Evolutionary conservation across 2,113 vertebrate species (phyloP).

Genomic region (Nesoenas mayeri): DNA sequence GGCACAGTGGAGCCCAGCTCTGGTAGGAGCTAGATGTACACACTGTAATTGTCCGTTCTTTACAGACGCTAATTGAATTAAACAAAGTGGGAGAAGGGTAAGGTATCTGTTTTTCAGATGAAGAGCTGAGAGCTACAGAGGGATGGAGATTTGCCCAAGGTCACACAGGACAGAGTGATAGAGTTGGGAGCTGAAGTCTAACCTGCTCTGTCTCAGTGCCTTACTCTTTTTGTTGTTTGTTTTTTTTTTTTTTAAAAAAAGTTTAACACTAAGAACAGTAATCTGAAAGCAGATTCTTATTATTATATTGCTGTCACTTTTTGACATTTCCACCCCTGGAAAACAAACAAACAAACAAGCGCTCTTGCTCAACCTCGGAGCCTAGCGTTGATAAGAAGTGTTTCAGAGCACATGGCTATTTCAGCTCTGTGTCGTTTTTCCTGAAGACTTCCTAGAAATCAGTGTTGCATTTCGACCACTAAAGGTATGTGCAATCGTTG

Average conservation of each 20-base stretch:
- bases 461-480: not conserved
- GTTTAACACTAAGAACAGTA: not conserved
- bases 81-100: not conserved
- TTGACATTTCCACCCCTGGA: not conserved
- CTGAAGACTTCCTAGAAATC: not conserved
- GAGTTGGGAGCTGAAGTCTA: not conserved
- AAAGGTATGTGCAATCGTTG: not conserved
- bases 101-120: not conserved
- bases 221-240: too few relatives aligned
- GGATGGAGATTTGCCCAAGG: conserved; percentile 54
- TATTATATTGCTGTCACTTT: not conserved
- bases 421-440: not conserved
- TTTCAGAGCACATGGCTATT: not conserved
- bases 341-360: not conserved
- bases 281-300: not conserved
- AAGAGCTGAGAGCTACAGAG: not conserved
- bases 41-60: not conserved
- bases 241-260: not conserved
- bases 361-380: not conserved
- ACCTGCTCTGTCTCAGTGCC: not conserved
- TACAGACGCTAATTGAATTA: not conserved
- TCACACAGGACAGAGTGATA: not conserved
- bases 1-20: not conserved
- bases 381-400: not conserved
- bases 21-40: not conserved